Conservation (phyloP, 2,797 vertebrate species). For the Microcaecilia unicolor region DNA sequence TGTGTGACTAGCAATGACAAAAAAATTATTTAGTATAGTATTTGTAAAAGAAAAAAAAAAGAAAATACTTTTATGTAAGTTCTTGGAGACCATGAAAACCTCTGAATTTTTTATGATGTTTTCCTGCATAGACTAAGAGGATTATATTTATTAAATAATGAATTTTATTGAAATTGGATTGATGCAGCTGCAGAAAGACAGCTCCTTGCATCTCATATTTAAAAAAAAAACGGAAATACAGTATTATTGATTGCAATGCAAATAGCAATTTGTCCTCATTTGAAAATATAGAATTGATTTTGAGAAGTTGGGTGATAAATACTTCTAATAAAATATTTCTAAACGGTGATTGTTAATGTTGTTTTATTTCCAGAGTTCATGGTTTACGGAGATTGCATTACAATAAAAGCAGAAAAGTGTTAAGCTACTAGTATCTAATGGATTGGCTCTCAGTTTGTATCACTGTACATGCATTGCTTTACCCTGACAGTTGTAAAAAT, state of each 20-base stretch:
- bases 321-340: constrained; percentile 50
- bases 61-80: constrained; percentile 28
- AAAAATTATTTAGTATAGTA: constrained; percentile 20
- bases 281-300: constrained; percentile 56
- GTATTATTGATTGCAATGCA: constrained; percentile 44
- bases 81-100: constrained; percentile 35
- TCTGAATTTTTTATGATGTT: constrained; percentile 51
- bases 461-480: too few relatives aligned
- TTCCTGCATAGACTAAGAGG: constrained; percentile 39
- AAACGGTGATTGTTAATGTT: constrained; percentile 34
- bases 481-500: too few relatives aligned
- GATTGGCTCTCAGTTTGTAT: constrained; percentile 19
- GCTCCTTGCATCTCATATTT: constrained; percentile 40
- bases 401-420: constrained; percentile 28
- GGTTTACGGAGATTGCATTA: constrained; percentile 25
- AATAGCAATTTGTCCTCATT: constrained; percentile 58
- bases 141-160: constrained; percentile 58
- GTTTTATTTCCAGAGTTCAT: constrained; percentile 34
- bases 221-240: constrained; percentile 45
- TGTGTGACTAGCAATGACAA: constrained; percentile 1
- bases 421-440: constrained; percentile 19
- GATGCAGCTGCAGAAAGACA: constrained; percentile 42
- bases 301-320: constrained; percentile 49
- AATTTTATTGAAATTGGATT: constrained; percentile 53
- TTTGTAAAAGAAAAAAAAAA: constrained; percentile 40